Percentiles rank a stretch among this genome's conserved stretches.
Evolutionary conservation across 2,888 invertebrate species (phyloP).

Genomic region (Orchesella flavescens): DNA sequence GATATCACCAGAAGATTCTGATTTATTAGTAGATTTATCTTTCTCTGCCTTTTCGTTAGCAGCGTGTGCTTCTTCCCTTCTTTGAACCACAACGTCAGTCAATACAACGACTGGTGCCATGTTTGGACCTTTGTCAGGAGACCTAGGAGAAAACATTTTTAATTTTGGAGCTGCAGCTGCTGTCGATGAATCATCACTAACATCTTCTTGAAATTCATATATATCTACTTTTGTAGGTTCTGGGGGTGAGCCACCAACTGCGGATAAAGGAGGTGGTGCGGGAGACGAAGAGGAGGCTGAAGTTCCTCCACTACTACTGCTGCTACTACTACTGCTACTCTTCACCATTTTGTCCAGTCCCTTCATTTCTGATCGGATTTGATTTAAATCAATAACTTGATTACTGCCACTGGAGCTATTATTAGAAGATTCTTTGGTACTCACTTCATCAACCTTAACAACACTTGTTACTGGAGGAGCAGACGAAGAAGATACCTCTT

Average conservation of each 20-base stretch:
- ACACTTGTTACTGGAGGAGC: neutral
- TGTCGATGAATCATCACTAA: constrained; percentile 55
- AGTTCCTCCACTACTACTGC: no score
- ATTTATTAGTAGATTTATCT: neutral
- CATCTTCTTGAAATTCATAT: constrained; percentile 70
- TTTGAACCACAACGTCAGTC: neutral
- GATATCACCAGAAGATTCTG: neutral
- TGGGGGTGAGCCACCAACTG: constrained; percentile 51
- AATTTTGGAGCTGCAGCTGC: constrained; percentile 68
- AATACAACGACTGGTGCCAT: neutral
- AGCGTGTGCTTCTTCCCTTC: neutral
- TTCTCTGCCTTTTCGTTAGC: neutral
- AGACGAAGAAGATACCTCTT: neutral
- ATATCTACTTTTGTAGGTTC: constrained; percentile 65
- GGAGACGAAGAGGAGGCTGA: constrained; percentile 71
- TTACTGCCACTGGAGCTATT: constrained; percentile 43
- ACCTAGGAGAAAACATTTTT: constrained; percentile 70
- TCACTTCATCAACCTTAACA: neutral
- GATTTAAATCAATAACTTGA: constrained; percentile 85
- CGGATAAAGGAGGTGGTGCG: constrained; percentile 50
- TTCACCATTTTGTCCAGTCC: constrained; percentile 82
- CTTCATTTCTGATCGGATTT: constrained; percentile 88
- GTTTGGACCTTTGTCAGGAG: constrained; percentile 63
- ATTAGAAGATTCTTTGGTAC: constrained; percentile 44
- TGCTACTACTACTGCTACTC: no score